A percentile compares a stretch with the other conserved stretches of the same genome.
These are phyloP conservation scores for Platanista minor DNA, from an alignment of 2,113 vertebrate species.

Conservation along the genomic window DNA sequence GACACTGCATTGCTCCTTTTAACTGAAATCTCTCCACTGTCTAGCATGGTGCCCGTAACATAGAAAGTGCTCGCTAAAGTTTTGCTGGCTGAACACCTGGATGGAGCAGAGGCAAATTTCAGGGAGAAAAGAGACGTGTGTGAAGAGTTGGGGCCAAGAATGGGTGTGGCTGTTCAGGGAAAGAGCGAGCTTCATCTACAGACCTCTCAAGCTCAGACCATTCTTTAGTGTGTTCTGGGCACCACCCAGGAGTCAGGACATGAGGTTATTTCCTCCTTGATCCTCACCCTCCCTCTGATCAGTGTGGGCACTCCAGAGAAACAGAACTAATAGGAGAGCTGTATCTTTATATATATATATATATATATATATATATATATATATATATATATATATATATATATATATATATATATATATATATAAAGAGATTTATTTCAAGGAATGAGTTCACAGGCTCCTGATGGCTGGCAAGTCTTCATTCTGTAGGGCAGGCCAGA, in stretches of 20 bases:
- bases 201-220: neutral
- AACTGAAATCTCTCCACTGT: too few species aligned
- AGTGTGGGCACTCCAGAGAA: neutral
- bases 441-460: neutral
- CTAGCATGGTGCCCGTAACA: accelerated
- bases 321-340: neutral
- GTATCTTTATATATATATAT: neutral
- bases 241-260: neutral
- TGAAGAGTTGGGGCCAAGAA: neutral
- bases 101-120: too few species aligned
- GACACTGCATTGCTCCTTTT: neutral
- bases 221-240: neutral
- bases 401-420: neutral
- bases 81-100: neutral
- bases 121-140: neutral
- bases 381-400: neutral
- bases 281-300: neutral
- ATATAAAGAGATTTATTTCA: neutral
- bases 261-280: neutral
- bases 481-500: neutral
- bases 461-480: neutral
- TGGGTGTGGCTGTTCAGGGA: neutral
- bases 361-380: neutral
- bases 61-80: accelerated
- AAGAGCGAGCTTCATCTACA: neutral